Evolutionary conservation across 2,888 invertebrate genomes (phyloP).

Genomic region (Tinea pellionella): DNA sequence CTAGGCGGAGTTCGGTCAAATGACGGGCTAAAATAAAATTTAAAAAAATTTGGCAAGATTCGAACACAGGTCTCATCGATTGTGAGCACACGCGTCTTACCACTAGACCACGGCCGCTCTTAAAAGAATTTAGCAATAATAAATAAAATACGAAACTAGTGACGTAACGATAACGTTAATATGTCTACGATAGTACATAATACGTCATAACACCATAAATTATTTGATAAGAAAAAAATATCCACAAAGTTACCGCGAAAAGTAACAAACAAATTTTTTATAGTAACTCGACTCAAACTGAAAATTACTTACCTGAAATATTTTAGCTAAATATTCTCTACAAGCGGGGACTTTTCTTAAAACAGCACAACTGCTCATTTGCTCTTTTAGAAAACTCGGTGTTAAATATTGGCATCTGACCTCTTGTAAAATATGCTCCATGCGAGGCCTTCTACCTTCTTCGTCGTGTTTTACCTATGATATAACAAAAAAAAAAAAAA

Average conservation of each 20-base stretch:
- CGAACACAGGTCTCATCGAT: too few species aligned
- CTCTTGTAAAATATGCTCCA: slow-evolving; percentile 88
- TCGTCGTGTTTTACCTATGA: slow-evolving; percentile 81
- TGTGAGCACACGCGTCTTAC: too few species aligned
- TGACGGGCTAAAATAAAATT: too few species aligned
- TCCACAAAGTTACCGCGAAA: too few species aligned
- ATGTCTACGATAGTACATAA: neutral
- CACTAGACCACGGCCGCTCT: too few species aligned
- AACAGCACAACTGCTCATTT: slow-evolving; percentile 90
- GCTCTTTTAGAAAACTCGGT: slow-evolving; percentile 89
- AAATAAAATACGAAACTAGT: neutral
- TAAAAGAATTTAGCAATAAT: neutral
- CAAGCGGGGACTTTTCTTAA: slow-evolving; percentile 90
- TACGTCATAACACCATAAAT: neutral
- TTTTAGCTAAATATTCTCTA: slow-evolving; percentile 88
- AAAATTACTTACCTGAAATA: slow-evolving; percentile 87
- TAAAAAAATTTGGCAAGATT: neutral
- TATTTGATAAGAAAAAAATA: too few species aligned
- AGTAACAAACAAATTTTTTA: too few species aligned
- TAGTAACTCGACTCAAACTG: too few species aligned
- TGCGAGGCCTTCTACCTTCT: slow-evolving; percentile 83
- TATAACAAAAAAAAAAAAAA: too few species aligned
- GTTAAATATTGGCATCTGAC: slow-evolving; percentile 93
- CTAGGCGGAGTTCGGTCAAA: too few species aligned
- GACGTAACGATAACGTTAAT: neutral